phyloP scores from a whole-genome alignment of 2,888 invertebrate species.

The Lithophane leautieri region DNA sequence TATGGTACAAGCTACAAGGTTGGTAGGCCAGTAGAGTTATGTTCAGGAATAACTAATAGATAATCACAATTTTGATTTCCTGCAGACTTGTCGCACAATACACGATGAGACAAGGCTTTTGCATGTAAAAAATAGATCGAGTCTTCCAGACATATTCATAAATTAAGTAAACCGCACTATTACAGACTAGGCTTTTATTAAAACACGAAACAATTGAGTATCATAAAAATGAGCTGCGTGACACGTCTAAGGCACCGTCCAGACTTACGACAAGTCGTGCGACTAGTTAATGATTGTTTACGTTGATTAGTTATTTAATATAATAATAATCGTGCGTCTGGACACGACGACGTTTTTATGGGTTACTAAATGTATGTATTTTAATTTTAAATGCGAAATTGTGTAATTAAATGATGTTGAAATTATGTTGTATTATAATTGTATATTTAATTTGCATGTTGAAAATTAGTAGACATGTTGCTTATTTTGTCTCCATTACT shows the following conservation, averaged over 20 bases:
- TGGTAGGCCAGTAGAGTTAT: too few relatives aligned
- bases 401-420: neutral
- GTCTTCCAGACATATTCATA: neutral
- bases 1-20: too few relatives aligned
- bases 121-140: neutral
- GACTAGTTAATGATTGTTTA: slow-evolving; percentile 43
- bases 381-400: slow-evolving; percentile 38
- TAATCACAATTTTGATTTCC: neutral
- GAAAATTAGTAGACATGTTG: neutral
- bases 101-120: too few relatives aligned
- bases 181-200: slow-evolving; percentile 38
- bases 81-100: neutral
- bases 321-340: slow-evolving; percentile 46
- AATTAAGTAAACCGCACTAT: slow-evolving; percentile 18
- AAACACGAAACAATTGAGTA: slow-evolving; percentile 51
- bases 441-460: neutral
- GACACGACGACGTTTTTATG: slow-evolving; percentile 45
- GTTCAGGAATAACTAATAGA: too few relatives aligned
- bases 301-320: slow-evolving; percentile 33
- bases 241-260: slow-evolving; percentile 30
- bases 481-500: neutral
- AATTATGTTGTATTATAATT: neutral
- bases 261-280: slow-evolving; percentile 56
- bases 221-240: slow-evolving; percentile 63
- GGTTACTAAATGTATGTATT: slow-evolving; percentile 20